These are phyloP conservation scores for Lepetodrilus schrolli DNA, from an alignment of 2,888 invertebrate genomes.

Conservation along the genomic window DNA sequence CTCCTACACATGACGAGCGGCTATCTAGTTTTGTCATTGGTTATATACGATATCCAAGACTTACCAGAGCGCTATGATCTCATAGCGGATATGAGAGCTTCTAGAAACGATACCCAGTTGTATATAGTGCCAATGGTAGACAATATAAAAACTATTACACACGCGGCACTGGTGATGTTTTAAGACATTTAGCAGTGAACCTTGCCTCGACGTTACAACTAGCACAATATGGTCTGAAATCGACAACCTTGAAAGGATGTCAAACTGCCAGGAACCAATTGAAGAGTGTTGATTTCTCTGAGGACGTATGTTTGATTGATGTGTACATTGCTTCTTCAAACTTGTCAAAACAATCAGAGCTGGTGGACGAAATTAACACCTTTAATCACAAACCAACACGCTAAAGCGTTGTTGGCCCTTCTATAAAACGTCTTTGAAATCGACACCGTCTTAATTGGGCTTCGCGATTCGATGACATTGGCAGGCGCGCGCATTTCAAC, in stretches of 20 bases:
- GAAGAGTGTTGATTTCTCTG: constrained; percentile 1
- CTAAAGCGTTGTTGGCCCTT: constrained; percentile 15
- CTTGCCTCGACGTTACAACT: no score
- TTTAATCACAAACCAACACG: constrained; percentile 4
- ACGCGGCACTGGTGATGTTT: no score
- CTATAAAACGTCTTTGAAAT: constrained; percentile 17
- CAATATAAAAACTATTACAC: no score
- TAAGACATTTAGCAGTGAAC: no score
- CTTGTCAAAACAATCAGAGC: neutral
- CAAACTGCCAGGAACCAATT: neutral
- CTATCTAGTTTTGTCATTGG: no score
- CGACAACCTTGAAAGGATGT: neutral
- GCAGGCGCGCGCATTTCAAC: constrained; percentile 10
- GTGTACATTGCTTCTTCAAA: constrained; percentile 11
- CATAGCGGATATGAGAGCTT: no score
- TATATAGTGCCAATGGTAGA: no score
- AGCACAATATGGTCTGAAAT: no score
- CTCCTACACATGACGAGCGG: no score
- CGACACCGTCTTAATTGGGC: constrained; percentile 15
- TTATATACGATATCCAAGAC: no score
- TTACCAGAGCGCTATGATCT: no score
- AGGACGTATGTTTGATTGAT: constrained; percentile 7
- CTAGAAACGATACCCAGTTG: no score
- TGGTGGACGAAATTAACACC: constrained; percentile 4
- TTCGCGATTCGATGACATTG: neutral